Base-by-base conservation (phyloP, 2,113 vertebrate species). In the Caranx melampygus region DNA sequence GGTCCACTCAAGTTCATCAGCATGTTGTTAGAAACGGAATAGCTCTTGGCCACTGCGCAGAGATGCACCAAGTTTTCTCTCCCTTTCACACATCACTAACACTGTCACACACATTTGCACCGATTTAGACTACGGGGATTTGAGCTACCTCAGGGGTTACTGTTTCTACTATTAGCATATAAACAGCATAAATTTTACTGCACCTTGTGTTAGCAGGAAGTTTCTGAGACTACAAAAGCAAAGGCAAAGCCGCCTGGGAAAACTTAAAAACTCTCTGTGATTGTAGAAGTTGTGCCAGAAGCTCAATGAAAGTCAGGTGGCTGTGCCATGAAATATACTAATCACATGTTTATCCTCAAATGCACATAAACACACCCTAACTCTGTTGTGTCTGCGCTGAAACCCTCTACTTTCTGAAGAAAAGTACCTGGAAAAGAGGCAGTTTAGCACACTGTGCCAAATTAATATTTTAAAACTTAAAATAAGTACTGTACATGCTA, bases 151-250 rank as follows among this genome's bases (percentile, higher is more conserved):
- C 70, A 18, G 86, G 89, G 80, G 54, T 84, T 80, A 71, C 78
- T 47, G 31, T 85, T 82, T 86, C 75, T 62, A 64, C 81, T 72
- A 87, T 87, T 89, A 85, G 84, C 87, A 89, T 87, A 89, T 82
- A 88, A 90, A 88, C 72, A 88, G 84, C 86, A 87, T 73, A 64
- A 6, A 77, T 87, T 83, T 71, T 62, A 65, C 78, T 52, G 73
- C 67, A 70, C 68, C 63, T 72, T 83, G 71, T 78, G 51, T 81
- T 69, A 63, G 69, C 62, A 62, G 73, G 80, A 74, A 65, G 31
- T 76, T 75, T 79, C 60, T 62, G 77, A 82, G 81, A 78, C 60
- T 49, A 61, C 34, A 26, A 52, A 75, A 78, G 73, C 82, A 83
- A 72, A 88, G 69, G 82, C 75, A 78, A 79, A 72, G 31, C 33